These are phyloP conservation scores for Heliconius charithonia DNA, from an alignment of 2,888 invertebrate genomes.

Conservation along the genomic window DNA sequence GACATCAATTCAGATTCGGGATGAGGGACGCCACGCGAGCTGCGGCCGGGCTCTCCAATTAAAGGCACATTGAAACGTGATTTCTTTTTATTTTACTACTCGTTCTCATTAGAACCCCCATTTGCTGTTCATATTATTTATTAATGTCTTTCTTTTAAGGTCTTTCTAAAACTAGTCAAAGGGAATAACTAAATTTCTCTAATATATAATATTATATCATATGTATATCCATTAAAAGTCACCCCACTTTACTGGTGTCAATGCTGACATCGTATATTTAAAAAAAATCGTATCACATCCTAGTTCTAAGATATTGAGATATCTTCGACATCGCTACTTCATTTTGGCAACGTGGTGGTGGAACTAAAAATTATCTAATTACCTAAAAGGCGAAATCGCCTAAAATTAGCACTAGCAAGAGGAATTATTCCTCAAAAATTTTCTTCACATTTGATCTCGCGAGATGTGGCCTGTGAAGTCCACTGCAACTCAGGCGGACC, in stretches of 20 bases:
- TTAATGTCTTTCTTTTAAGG: slow-evolving; percentile 61
- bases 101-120: slow-evolving; percentile 67
- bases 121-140: slow-evolving; percentile 59
- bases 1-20: slow-evolving; percentile 58
- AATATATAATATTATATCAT: slow-evolving; percentile 55
- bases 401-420: slow-evolving; percentile 67
- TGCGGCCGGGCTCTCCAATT: slow-evolving; percentile 76
- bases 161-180: slow-evolving; percentile 76
- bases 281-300: slow-evolving; percentile 76
- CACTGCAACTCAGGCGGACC: slow-evolving; percentile 69
- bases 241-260: slow-evolving; percentile 72
- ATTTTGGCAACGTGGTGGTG: slow-evolving; percentile 83
- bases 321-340: slow-evolving; percentile 66
- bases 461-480: slow-evolving; percentile 68
- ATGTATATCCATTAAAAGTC: slow-evolving; percentile 73
- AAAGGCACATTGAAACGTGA: slow-evolving; percentile 82
- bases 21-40: slow-evolving; percentile 72
- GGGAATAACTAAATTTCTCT: slow-evolving; percentile 55
- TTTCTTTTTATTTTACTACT: slow-evolving; percentile 68
- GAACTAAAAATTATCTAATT: slow-evolving; percentile 79
- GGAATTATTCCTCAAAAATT: slow-evolving; percentile 66
- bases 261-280: slow-evolving; percentile 69
- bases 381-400: slow-evolving; percentile 73
- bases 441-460: slow-evolving; percentile 80
- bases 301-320: slow-evolving; percentile 73